phyloP scores from a whole-genome alignment of 2,888 invertebrate species.

The Physocephala rufipes region DNA sequence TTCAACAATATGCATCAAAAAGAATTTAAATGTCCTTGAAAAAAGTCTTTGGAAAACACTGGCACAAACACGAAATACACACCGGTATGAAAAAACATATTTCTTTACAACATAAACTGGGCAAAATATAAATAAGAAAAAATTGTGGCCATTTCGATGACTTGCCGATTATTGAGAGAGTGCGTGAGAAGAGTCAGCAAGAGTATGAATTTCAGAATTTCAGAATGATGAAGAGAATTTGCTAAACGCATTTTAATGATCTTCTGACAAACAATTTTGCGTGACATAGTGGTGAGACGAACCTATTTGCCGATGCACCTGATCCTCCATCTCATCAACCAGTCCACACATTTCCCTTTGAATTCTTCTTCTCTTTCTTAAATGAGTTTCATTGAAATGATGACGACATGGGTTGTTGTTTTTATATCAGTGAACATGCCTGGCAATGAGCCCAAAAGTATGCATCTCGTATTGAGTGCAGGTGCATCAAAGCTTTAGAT shows the following conservation, averaged over 20 bases:
- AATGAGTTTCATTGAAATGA: not conserved
- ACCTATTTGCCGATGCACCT: not conserved
- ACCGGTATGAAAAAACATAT: not conserved
- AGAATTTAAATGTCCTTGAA: too few species aligned
- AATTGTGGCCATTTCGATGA: constrained; percentile 20
- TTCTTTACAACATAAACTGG: not conserved
- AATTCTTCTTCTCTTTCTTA: not conserved
- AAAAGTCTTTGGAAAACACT: not conserved
- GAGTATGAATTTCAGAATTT: not conserved
- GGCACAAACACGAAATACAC: not conserved
- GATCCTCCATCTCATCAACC: not conserved
- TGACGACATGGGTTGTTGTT: constrained; percentile 44
- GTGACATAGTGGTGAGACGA: too few species aligned
- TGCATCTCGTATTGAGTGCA: constrained; percentile 30
- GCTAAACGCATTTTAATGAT: constrained; percentile 30
- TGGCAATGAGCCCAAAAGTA: constrained; percentile 43
- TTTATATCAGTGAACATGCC: constrained; percentile 40
- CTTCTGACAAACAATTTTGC: constrained; percentile 18
- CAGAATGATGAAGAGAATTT: not conserved
- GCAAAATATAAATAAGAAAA: constrained; percentile 12
- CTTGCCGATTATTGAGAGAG: not conserved
- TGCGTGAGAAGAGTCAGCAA: not conserved
- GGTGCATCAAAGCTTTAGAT: not conserved
- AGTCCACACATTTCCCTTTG: not conserved
- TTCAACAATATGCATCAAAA: too few species aligned